phyloP scores from a whole-genome alignment of 2,113 vertebrate species.

The Puma concolor region DNA sequence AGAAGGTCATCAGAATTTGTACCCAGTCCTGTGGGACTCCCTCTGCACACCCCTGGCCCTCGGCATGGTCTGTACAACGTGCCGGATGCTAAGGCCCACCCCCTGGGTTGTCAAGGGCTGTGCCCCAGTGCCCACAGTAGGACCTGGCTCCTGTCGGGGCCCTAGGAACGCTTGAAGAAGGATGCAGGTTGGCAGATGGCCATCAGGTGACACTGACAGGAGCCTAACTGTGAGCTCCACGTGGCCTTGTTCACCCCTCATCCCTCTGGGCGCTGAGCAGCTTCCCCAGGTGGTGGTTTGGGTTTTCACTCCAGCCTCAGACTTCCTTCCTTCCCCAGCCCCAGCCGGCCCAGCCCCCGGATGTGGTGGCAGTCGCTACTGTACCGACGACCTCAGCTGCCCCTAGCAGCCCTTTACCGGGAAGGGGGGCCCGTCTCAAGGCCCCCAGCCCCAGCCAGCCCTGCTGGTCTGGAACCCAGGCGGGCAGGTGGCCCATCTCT shows the following conservation, averaged over 20 bases:
- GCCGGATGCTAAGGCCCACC: neutral
- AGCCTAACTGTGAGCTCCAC: neutral
- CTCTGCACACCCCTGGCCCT: neutral
- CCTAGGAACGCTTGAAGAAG: neutral
- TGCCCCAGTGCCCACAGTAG: neutral
- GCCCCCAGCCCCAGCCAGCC: neutral
- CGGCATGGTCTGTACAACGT: too few species aligned
- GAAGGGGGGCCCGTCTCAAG: neutral
- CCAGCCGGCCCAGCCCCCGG: conserved; percentile 67
- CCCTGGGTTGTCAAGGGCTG: neutral
- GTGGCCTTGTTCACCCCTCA: neutral
- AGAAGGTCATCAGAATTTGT: neutral
- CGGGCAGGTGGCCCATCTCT: neutral
- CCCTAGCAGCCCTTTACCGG: conserved; percentile 51
- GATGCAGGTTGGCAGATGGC: neutral
- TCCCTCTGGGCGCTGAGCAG: neutral
- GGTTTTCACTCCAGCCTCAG: conserved; percentile 72
- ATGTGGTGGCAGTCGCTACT: conserved; percentile 70
- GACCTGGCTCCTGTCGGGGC: neutral
- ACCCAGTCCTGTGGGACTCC: neutral
- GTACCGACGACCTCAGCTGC: conserved; percentile 78
- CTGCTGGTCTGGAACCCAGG: neutral
- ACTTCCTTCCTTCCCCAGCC: conserved; percentile 73
- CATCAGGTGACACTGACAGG: neutral
- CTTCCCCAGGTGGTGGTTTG: conserved; percentile 76